Evolutionary conservation across 2,888 invertebrate genomes (phyloP).

Genomic region (Leptarthrus brevirostris): DNA sequence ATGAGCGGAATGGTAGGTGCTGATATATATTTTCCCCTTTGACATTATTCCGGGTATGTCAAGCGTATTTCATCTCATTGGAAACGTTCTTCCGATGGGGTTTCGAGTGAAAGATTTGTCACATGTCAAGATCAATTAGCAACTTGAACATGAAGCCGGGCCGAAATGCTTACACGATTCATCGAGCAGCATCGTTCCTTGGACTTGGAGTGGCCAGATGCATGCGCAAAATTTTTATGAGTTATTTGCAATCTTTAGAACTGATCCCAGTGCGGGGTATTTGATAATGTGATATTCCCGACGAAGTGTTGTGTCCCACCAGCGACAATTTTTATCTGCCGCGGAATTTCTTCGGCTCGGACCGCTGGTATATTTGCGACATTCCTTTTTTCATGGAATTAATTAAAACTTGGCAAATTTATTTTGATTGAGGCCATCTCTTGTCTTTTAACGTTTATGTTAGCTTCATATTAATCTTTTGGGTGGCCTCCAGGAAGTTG

Average conservation of each 20-base stretch:
- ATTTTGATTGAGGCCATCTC: constrained; percentile 40
- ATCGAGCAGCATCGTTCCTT: constrained; percentile 59
- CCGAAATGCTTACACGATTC: constrained; percentile 66
- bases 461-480: constrained; percentile 49
- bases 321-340: constrained; percentile 40
- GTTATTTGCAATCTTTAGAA: constrained; percentile 34
- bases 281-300: constrained; percentile 42
- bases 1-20: not conserved
- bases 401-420: constrained; percentile 45
- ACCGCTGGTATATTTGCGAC: not conserved
- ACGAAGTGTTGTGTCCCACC: constrained; percentile 31
- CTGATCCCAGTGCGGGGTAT: constrained; percentile 17
- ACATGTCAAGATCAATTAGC: constrained; percentile 67
- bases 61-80: no score
- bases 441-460: constrained; percentile 25
- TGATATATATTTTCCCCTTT: not conserved
- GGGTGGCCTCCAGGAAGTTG: constrained; percentile 53
- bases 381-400: constrained; percentile 38
- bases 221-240: constrained; percentile 22
- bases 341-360: constrained; percentile 32
- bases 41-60: not conserved
- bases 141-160: constrained; percentile 61
- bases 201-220: constrained; percentile 5
- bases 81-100: constrained; percentile 10
- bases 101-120: constrained; percentile 62